Evolutionary conservation across 2,888 invertebrate genomes (phyloP).

Genomic region (Andrena camellia): DNA sequence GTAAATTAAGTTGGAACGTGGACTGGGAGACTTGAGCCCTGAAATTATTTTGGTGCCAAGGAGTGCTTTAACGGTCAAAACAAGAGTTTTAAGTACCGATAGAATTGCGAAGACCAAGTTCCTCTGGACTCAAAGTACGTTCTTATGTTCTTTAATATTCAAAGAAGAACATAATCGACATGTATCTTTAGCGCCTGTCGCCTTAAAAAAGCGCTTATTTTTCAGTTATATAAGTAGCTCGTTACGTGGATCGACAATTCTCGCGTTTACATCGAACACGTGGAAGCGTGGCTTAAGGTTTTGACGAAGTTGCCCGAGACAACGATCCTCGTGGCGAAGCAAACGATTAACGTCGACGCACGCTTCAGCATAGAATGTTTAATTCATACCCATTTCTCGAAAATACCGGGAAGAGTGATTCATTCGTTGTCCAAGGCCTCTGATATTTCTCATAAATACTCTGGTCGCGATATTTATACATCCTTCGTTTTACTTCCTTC

Average conservation of each 20-base stretch:
- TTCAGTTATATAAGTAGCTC: neutral
- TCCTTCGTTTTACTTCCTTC: conserved; percentile 21
- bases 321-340: conserved; percentile 16
- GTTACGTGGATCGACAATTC: neutral
- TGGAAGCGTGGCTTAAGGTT: neutral
- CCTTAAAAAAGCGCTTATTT: neutral
- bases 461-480: conserved; percentile 40
- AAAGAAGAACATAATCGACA: too few relatives aligned
- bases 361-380: conserved; percentile 54
- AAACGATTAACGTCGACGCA: conserved; percentile 45
- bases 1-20: neutral
- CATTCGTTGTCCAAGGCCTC: conserved; percentile 42
- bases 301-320: neutral
- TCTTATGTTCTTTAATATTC: too few relatives aligned
- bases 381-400: conserved; percentile 65
- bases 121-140: too few relatives aligned
- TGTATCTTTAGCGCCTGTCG: too few relatives aligned
- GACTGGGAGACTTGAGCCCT: neutral
- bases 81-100: neutral
- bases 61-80: neutral
- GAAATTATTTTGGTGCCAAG: neutral
- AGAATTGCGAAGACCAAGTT: neutral
- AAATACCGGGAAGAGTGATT: conserved; percentile 55
- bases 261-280: neutral
- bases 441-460: conserved; percentile 52